Evolutionary conservation across 2,888 invertebrate species (phyloP).

Genomic region (Drosophila pseudotalamancana): DNA sequence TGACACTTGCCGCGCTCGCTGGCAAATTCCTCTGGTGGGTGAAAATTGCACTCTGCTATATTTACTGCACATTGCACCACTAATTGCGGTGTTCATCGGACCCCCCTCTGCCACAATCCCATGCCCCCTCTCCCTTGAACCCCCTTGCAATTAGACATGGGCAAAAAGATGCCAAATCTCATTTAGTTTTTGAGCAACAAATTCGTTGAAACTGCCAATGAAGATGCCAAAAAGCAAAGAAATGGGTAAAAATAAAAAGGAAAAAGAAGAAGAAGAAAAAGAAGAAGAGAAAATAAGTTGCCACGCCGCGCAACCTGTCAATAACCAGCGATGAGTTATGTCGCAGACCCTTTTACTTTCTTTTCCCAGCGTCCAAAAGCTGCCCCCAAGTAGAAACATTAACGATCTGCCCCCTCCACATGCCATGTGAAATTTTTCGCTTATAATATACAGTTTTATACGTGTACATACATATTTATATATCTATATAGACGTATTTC

Average conservation of each 20-base stretch:
- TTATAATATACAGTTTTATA: slow-evolving; percentile 6
- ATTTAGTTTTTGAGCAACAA: slow-evolving; percentile 37
- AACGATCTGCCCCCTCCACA: slow-evolving; percentile 23
- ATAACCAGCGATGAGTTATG: slow-evolving; percentile 69
- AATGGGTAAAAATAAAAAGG: neutral
- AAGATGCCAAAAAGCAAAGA: slow-evolving; percentile 2
- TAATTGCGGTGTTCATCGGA: slow-evolving; percentile 64
- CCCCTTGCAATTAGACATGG: slow-evolving; percentile 37
- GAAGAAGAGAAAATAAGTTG: slow-evolving; percentile 10
- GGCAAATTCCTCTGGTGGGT: slow-evolving; percentile 49
- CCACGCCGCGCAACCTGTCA: slow-evolving; percentile 51
- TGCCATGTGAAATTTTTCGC: slow-evolving; percentile 46
- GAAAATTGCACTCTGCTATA: slow-evolving; percentile 65
- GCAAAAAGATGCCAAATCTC: slow-evolving; percentile 33
- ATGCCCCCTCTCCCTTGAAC: neutral
- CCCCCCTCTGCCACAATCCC: no score
- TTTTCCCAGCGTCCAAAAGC: slow-evolving; percentile 50
- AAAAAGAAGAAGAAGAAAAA: neutral
- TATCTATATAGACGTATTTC: slow-evolving; percentile 3
- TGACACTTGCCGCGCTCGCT: slow-evolving; percentile 66
- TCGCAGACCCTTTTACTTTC: slow-evolving; percentile 73
- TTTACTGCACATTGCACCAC: slow-evolving; percentile 58
- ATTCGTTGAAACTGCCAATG: slow-evolving; percentile 17
- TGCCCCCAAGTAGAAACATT: slow-evolving; percentile 43
- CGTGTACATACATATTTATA: neutral